Evolutionary conservation across 2,888 invertebrate genomes (phyloP), one percentile per base, ranked within the genome.

Genomic region (Drosophila ustulata): DNA sequence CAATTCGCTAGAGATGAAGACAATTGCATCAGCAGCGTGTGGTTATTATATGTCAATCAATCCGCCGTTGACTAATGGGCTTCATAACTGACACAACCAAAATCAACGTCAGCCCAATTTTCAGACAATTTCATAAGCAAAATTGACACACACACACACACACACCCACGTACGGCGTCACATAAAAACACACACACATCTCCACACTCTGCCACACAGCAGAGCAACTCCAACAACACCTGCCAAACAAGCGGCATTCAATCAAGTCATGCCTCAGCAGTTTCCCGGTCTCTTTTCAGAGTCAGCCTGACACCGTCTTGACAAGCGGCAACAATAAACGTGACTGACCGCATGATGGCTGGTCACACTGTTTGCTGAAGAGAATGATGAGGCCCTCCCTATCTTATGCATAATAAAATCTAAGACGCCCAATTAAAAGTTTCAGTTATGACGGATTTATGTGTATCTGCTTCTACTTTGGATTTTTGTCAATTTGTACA

Each of bases 31-130:
- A 80, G 37, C 37, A 73, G 56, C 26, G 18, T 67, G 58, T 71
- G 82, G 77, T 65, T 82, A 82, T 82, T 86, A 80, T 72, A 80
- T 82, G 71, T 69, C 86, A 85, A 82, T 88, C 86, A 80, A 85
- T 73, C 66, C 56, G 49, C 56, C 61, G 62, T 62, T 81, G 82
- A 81, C 87, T 81, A 82, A 82, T 87, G 80, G 74, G 39, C 62
- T 41, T 45, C 75, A 67, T 81, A 78, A 61, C 75, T 68, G 51
- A 49, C 57, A 67, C 46, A 53, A 59, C 47, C 67, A 49, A 81
- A 67, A 87, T 75, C 85, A 84, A 79, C 76, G 79, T 78, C 81
- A 73, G 59, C 34, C 69, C 66, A 86, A 82, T 82, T 86, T 85
- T 66, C 66, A 61, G 69, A 74, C 74, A 75, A 67, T 75, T 78